These are phyloP conservation scores for Selene dorsalis DNA, from an alignment of 2,797 vertebrate genomes.

Conservation along the genomic window DNA sequence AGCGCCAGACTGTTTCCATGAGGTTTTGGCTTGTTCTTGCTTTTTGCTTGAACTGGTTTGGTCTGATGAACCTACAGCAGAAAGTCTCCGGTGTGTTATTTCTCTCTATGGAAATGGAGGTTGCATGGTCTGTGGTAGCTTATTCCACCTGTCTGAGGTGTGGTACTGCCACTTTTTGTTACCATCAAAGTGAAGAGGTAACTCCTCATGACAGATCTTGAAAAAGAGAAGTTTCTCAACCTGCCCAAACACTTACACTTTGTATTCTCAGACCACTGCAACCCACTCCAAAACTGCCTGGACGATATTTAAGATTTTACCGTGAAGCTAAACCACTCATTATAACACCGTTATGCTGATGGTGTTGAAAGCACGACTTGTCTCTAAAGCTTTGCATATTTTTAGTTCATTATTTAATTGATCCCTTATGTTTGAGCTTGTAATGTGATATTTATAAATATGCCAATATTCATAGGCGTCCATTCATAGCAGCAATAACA, in stretches of 20 bases:
- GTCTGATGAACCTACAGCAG: constrained; percentile 20
- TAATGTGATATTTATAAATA: not conserved
- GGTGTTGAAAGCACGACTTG: not conserved
- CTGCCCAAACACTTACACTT: not conserved
- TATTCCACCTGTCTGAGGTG: constrained; percentile 47
- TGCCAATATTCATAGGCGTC: no score
- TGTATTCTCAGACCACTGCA: not conserved
- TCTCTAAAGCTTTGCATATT: not conserved
- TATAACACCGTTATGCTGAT: not conserved
- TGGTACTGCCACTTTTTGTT: constrained; percentile 34
- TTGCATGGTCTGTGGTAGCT: constrained; percentile 16
- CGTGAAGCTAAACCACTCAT: constrained; percentile 3
- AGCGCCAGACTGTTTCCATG: not conserved
- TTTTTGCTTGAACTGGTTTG: constrained; percentile 18
- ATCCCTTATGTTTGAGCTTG: not conserved
- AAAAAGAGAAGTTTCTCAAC: constrained; percentile 9
- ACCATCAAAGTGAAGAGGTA: constrained; percentile 24
- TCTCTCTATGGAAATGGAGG: constrained; percentile 24
- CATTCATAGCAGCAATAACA: no score
- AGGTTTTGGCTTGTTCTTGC: constrained; percentile 5
- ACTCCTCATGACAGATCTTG: constrained; percentile 21
- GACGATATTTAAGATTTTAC: constrained; percentile 14
- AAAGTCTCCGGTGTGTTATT: constrained; percentile 42
- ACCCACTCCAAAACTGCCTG: not conserved
- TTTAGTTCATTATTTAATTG: not conserved